Evolutionary conservation across 2,888 invertebrate genomes (phyloP), one percentile per base, ranked within the genome.

Genomic region (Zelleria hepariella): DNA sequence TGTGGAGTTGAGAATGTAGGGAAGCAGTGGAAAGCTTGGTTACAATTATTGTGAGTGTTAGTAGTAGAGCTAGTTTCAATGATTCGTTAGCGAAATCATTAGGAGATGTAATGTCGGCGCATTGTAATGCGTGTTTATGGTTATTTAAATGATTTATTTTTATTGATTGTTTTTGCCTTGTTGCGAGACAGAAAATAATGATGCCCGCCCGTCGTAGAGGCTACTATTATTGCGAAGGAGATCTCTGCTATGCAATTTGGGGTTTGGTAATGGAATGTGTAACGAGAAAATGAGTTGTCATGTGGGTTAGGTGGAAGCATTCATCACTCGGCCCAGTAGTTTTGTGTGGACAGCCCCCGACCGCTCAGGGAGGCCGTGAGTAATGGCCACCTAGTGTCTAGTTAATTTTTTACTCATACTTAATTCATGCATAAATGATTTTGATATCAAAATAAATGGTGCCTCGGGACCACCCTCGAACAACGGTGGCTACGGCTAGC

Each of bases 81-180:
- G 86, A 86, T 87, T 88, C 87, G 87, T 88, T 88, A 88, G 87
- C 87, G 79, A 86, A 88, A 86, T 87, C 87, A 87, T 88, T 88
- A 88, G 84, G 81, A 86, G 86, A 87, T 86, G 86, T 86, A 87
- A 86, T 87, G 82, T 79, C 79, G 82, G 80, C 77, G 82, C 80
- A 86, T 86, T 88, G 87, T 87, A 85, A 79, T 84, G 80, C 82
- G 82, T 85, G 87, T 87, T 88, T 87, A 87, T 86, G 83, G 84
- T 86, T 86, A 87, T 88, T 87, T 86, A 87, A 88, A 88, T 88
- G 87, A 87, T 88, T 86, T 87, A 88, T 88, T 87, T 87, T 87
- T 88, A 88, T 88, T 88, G 86, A 87, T 88, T 84, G 87, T 87
- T 86, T 86, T 87, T 78, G 87, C 86, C 86, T 87, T 86, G 87